phyloP scores from a whole-genome alignment of 2,888 invertebrate genomes.

The Athalia circularis region DNA sequence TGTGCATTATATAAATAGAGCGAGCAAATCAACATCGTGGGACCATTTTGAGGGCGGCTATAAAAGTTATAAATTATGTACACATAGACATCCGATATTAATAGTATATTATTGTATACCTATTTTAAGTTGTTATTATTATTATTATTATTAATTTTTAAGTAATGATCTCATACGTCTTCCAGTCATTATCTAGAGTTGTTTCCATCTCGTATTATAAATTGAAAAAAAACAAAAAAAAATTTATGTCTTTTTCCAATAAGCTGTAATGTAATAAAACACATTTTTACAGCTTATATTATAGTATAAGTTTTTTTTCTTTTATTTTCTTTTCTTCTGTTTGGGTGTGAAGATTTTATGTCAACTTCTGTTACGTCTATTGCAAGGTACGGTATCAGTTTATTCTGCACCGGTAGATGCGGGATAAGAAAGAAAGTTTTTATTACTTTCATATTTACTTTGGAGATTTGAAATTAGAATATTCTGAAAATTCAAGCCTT shows the following conservation, averaged over 20 bases:
- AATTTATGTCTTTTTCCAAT: constrained; percentile 55
- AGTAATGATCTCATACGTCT: constrained; percentile 64
- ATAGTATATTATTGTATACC: background rate
- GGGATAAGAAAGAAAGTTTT: too few species aligned
- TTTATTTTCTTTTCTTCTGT: background rate
- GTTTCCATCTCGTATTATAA: constrained; percentile 49
- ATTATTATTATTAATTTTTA: constrained; percentile 25
- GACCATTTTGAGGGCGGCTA: constrained; percentile 48
- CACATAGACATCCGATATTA: constrained; percentile 14
- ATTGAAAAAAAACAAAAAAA: background rate
- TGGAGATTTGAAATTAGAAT: background rate
- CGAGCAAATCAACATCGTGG: constrained; percentile 44
- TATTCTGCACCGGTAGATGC: too few species aligned
- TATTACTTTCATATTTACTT: too few species aligned
- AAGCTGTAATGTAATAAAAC: constrained; percentile 62
- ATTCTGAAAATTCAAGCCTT: background rate
- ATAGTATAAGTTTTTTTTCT: constrained; percentile 6
- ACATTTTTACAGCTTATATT: constrained; percentile 56
- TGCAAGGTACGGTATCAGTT: too few species aligned
- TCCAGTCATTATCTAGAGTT: constrained; percentile 59
- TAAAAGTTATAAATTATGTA: constrained; percentile 27
- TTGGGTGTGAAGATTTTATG: background rate
- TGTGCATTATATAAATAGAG: background rate
- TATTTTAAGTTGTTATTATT: constrained; percentile 39
- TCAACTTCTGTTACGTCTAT: too few species aligned